Conservation (phyloP, 2,888 invertebrate genomes). For the Gisinianus flammeolus region DNA sequence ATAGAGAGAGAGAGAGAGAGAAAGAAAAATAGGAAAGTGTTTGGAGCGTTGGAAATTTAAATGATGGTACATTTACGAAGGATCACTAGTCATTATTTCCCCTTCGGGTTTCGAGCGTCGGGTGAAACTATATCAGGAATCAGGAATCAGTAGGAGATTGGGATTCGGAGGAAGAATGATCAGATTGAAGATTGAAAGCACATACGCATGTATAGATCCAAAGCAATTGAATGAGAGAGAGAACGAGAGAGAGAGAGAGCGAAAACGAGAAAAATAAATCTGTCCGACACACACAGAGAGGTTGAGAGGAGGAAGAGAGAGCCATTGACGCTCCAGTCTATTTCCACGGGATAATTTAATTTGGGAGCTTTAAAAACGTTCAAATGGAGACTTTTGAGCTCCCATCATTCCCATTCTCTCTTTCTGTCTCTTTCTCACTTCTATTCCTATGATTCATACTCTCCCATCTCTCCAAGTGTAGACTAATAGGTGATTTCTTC, state of each 20-base stretch:
- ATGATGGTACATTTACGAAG: not conserved
- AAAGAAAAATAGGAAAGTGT: not conserved
- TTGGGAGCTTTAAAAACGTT: slow-evolving; percentile 37
- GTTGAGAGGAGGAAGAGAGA: not conserved
- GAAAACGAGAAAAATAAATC: slow-evolving; percentile 17
- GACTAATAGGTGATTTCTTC: slow-evolving; percentile 28
- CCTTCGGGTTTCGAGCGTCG: not conserved
- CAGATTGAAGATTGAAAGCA: not conserved
- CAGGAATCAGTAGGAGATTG: no score
- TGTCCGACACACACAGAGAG: slow-evolving; percentile 16
- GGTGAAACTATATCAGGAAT: no score
- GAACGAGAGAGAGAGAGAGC: not conserved
- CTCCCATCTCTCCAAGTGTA: no score
- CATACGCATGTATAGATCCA: not conserved
- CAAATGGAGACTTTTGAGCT: slow-evolving; percentile 14
- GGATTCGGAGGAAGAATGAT: not conserved
- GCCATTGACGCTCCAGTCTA: slow-evolving; percentile 34
- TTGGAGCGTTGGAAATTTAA: not conserved
- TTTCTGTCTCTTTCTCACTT: not conserved
- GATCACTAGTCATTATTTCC: slow-evolving; percentile 4
- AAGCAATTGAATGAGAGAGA: not conserved
- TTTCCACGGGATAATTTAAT: slow-evolving; percentile 38
- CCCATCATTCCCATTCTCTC: slow-evolving; percentile 16
- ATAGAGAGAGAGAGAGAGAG: not conserved
- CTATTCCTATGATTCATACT: slow-evolving; percentile 16